Percentiles rank a stretch among this genome's conserved stretches.
These are phyloP conservation scores for Drosophila ambigua DNA, from an alignment of 1,140 invertebrate species.

Conservation along the genomic window DNA sequence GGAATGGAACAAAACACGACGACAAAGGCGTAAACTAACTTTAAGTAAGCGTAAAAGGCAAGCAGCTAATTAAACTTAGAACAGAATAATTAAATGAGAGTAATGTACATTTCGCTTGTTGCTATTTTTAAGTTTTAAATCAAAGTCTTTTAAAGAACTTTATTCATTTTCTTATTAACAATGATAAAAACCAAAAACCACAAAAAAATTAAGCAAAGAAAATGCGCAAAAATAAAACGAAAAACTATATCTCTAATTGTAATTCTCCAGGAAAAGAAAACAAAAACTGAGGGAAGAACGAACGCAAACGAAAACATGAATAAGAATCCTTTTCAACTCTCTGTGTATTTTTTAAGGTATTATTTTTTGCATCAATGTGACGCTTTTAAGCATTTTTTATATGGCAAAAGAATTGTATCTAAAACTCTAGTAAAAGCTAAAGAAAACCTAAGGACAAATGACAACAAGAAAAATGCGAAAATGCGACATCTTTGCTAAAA, in stretches of 20 bases:
- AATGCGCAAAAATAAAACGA: constrained; percentile 50
- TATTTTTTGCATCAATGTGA: constrained; percentile 78
- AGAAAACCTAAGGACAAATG: constrained; percentile 33
- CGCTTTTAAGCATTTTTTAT: constrained; percentile 77
- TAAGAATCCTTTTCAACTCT: constrained; percentile 61
- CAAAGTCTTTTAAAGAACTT: constrained; percentile 82
- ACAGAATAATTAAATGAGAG: constrained; percentile 53
- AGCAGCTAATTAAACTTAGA: constrained; percentile 56
- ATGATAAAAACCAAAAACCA: constrained; percentile 47
- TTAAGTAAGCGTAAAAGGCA: constrained; percentile 53
- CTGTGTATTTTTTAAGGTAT: constrained; percentile 75
- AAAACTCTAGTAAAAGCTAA: constrained; percentile 67
- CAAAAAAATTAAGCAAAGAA: constrained; percentile 42
- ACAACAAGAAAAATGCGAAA: constrained; percentile 38
- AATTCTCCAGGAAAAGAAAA: constrained; percentile 38
- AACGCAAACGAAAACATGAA: constrained; percentile 41
- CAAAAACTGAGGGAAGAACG: constrained; percentile 35
- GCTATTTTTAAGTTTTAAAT: constrained; percentile 83
- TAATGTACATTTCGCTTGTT: constrained; percentile 83
- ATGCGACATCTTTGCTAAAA: constrained; percentile 66
- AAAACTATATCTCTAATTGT: constrained; percentile 58
- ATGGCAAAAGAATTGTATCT: constrained; percentile 69
- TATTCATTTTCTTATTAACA: constrained; percentile 74
- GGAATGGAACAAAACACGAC: constrained; percentile 49
- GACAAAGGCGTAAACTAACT: constrained; percentile 59